Conservation (phyloP, 2,888 invertebrate species). For the Liposcelis brunnea region DNA sequence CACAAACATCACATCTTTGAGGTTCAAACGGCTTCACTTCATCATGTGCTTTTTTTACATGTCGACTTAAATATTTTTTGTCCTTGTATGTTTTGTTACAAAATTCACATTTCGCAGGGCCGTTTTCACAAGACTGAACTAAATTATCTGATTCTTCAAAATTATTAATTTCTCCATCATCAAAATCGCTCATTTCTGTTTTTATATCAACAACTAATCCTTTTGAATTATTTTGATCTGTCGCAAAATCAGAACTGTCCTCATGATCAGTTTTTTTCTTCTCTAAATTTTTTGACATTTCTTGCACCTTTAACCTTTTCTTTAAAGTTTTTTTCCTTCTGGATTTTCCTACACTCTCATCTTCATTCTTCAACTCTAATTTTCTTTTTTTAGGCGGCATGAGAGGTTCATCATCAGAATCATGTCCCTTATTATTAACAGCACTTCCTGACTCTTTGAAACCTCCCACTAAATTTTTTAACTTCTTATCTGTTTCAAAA, state of each 20-base stretch:
- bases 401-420: conserved; percentile 4
- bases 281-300: no score
- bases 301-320: no score
- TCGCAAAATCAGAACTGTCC: no score
- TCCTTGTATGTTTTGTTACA: neutral
- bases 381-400: neutral
- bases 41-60: neutral
- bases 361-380: no score
- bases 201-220: no score
- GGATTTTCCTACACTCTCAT: no score
- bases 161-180: no score
- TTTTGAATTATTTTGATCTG: no score
- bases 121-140: no score
- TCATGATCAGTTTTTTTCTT: no score
- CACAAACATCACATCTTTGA: neutral
- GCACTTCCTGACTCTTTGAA: neutral
- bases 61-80: neutral
- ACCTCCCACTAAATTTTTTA: neutral
- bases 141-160: neutral
- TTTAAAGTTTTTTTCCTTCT: no score
- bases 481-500: neutral
- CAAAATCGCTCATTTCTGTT: no score
- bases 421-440: neutral
- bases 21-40: neutral
- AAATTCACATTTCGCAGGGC: neutral